Evolutionary conservation across 2,113 vertebrate species (phyloP).

Genomic region (Tupaia chinensis): DNA sequence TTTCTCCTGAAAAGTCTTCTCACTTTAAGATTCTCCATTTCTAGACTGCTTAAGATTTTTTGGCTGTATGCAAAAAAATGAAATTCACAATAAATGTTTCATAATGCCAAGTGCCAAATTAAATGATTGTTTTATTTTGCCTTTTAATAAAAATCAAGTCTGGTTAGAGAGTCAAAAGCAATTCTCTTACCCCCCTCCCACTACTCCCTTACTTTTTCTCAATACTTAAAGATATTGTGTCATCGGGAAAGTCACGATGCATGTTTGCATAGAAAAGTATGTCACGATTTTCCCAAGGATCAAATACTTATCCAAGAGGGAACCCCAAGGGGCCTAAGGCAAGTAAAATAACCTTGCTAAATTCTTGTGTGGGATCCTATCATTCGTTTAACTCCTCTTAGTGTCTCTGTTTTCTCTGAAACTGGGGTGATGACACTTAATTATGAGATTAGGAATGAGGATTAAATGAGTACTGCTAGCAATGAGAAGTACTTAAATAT

Average conservation of each 20-base stretch:
- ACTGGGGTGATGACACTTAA: not conserved
- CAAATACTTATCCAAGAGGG: not conserved
- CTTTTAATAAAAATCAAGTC: conserved; percentile 53
- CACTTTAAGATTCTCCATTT: conserved; percentile 23
- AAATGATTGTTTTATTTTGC: not conserved
- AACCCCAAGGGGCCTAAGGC: not conserved
- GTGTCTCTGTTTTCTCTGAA: not conserved
- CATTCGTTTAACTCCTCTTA: not conserved
- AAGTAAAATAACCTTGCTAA: not conserved
- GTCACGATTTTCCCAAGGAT: no score
- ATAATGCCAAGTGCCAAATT: not conserved
- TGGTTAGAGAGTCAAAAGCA: not conserved
- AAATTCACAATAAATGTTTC: not conserved
- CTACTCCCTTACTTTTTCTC: not conserved
- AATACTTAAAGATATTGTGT: not conserved
- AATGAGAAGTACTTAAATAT: not conserved
- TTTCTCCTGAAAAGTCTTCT: conserved; percentile 54
- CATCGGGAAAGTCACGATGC: no score
- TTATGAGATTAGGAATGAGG: not conserved
- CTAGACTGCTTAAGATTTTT: conserved; percentile 11
- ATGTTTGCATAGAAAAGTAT: no score
- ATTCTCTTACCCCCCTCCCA: not conserved
- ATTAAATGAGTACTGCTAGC: not conserved
- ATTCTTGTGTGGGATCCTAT: not conserved
- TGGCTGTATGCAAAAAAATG: not conserved